Evolutionary conservation across 1,140 invertebrate species (phyloP), one percentile per base, ranked within the genome.

Genomic region (Tenebrio molitor): DNA sequence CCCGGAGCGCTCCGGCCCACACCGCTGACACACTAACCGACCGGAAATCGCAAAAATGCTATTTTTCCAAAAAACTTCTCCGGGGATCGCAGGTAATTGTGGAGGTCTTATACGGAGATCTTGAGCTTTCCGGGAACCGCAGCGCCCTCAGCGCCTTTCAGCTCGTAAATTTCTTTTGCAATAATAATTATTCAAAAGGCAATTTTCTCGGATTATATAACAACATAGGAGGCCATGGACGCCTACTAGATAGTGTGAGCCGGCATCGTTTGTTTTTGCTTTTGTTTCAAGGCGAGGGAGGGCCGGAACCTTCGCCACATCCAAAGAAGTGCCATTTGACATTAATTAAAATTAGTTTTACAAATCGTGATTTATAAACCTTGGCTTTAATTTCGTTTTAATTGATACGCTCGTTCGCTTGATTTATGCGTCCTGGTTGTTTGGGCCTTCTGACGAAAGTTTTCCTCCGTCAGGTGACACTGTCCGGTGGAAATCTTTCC

Each of bases 261-360:
- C 53, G 29, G 21, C 53, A 44, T 66, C 64, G 42, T 33, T 62
- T 62, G 23, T 29, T 58, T 29, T 33, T 29, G 36, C 64, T 66
- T 41, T 41, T 65, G 62, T 42, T 66, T 66, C 36, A 42, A 66
- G 64, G 50, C 50, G 50, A 58, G 50, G 50, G 50, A 58, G 50
- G 50, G 50, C 50, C 50, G 21, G 23, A 58, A 29, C 50, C 50
- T 58, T 58, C 50, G 23, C n/a, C 50, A 46, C 50, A 58, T 46
- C 50, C 50, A 58, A 58, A 58, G 50, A 58, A 58, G 50, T 58
- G 50, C 50, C 50, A 58, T 29, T 58, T 58, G 50, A 58, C 50
- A 58, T 58, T 58, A 58, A 58, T 58, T 58, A 58, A 58, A 58
- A 58, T 58, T 25, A 29, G 4, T 39, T 39, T 39, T 39, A 3